Evolutionary conservation across 1,140 invertebrate species (phyloP), one percentile per base, ranked within the genome.

Genomic region (Homarus americanus): DNA sequence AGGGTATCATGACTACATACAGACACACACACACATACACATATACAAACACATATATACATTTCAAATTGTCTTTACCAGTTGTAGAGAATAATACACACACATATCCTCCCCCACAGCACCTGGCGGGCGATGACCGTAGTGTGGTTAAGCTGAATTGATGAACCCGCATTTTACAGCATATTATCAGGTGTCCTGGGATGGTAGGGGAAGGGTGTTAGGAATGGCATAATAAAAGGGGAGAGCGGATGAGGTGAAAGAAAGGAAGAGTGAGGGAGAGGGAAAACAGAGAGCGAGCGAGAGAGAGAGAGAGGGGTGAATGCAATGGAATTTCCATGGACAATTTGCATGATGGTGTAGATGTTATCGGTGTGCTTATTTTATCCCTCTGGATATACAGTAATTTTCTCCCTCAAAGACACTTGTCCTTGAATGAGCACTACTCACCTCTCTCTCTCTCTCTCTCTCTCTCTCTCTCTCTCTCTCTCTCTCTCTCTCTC

Each of bases 401-500:
- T 41, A 38, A n/a, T 32, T 82, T 7, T 34, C 44, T 82, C 41
- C 28, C 78, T 80, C 78, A n/a, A n/a, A n/a, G n/a, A n/a, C n/a
- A n/a, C n/a, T n/a, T n/a, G n/a, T n/a, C n/a, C n/a, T n/a, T n/a
- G n/a, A n/a, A n/a, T n/a, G n/a, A n/a, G n/a, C n/a, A n/a, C n/a
- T n/a, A n/a, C n/a, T n/a, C n/a, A n/a, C 28, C 78, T 79, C 76
- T 79, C 76, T 80, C 78, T 53, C 78, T 82, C 79, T 82, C 49
- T 63, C 79, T 82, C 79, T 82, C 49, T 63, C 79, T 82, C 79
- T 82, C 79, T 82, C 79, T 63, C 79, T 63, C 79, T 82, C 79
- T 79, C 41, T 9, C 78, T 53, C 78, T 53, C 41, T 9, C 78
- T 53, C 78, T 9, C 78, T 9, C 78, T 53, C 78, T 53, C 44